These are phyloP conservation scores for Limnothrissa miodon DNA, from an alignment of 2,113 vertebrate genomes.

Conservation along the genomic window DNA sequence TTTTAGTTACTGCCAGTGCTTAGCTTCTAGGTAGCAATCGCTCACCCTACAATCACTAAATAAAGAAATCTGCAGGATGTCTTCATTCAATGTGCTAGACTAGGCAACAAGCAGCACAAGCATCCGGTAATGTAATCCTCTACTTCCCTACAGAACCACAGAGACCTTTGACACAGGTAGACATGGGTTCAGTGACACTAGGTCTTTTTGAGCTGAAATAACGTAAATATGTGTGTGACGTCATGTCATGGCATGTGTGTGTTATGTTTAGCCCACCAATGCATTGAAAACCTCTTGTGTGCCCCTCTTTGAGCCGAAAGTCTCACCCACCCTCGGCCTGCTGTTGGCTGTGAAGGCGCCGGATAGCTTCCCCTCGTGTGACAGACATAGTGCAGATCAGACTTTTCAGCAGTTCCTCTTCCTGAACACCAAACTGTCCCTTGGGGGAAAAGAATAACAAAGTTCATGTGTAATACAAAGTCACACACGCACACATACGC, in stretches of 20 bases:
- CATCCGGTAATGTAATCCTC: neutral
- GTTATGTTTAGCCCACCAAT: too few relatives aligned
- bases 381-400: slow-evolving; percentile 66
- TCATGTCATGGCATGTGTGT: neutral
- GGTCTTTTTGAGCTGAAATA: neutral
- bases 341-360: slow-evolving; percentile 72
- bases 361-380: slow-evolving; percentile 72
- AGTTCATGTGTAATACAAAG: neutral
- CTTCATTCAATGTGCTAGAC: neutral
- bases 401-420: slow-evolving; percentile 71
- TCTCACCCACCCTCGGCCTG: slow-evolving; percentile 75
- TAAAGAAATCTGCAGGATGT: neutral
- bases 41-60: neutral
- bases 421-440: slow-evolving; percentile 76
- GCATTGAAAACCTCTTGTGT: too few relatives aligned
- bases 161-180: neutral
- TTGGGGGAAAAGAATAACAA: slow-evolving; percentile 33
- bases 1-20: neutral
- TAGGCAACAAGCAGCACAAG: neutral
- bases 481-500: neutral
- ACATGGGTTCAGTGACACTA: neutral
- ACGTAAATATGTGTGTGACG: too few relatives aligned
- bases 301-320: neutral
- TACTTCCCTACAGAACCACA: neutral
- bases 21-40: neutral